Evolutionary conservation across 2,113 vertebrate species (phyloP), one percentile per base, ranked within the genome.

Genomic region (Eptatretus burgeri): DNA sequence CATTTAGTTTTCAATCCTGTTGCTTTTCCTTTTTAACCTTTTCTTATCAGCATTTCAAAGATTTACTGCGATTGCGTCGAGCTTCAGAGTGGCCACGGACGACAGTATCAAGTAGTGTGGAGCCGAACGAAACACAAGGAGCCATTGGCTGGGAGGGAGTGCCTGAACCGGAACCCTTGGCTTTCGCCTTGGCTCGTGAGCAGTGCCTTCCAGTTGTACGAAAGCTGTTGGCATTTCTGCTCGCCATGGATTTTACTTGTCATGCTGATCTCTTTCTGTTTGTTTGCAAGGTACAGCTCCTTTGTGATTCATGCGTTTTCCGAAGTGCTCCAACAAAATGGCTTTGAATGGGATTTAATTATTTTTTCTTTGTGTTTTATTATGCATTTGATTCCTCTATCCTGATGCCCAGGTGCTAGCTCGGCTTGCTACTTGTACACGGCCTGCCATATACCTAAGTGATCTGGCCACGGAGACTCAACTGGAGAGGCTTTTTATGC

Each of bases 231-330:
- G 79, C 93, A 14, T 98, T 98, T 71, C 82, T 98, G 4, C 80
- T 98, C 41, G 95, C 87, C 62, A 98, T 98, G 91, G 91, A 98
- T 74, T 98, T 98, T 66, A 98, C 91, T 67, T 98, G 91, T 69
- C 91, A 98, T 62, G 91, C 91, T 13, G 91, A 98, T 76, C 79
- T 98, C 63, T 78, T 98, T 68, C 75, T 98, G 2, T 98, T 98
- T 68, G 83, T 98, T 69, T 98, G 91, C 77, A 98, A 98, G 85
- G 91, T 95, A 74, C 71, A 41, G 27, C 27, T 5, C 27, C 27
- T 5, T 41, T 41, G 27, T 5, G 27, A 41, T 41, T 41, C 3
- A 7, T 41, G 27, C 10, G 56, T 19, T 19, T 10, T n/a, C 53
- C 18, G 19, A n/a, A 62, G 19, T 62, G 19, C 19, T 62, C 1